Evolutionary conservation across 53 echinoderm and acorn worm species (phyloP).

Genomic region (Antedon mediterranea): DNA sequence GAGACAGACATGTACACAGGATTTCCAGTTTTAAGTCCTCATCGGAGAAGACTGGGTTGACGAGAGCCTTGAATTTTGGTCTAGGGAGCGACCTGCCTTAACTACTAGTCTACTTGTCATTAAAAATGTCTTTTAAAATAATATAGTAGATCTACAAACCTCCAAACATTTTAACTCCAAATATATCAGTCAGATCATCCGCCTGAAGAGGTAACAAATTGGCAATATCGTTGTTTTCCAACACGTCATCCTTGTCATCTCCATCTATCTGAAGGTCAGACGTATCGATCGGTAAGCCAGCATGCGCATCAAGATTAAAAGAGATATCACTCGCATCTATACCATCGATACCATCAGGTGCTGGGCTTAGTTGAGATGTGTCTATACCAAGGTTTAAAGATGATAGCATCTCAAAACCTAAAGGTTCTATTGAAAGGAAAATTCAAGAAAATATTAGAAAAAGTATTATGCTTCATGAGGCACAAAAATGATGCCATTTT

Average conservation of each 20-base stretch:
- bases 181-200: neutral
- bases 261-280: conserved; percentile 61
- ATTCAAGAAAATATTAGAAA: neutral
- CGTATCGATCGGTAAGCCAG: conserved; percentile 28
- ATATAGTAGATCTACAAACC: too few relatives aligned
- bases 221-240: neutral
- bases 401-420: neutral
- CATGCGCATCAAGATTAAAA: conserved; percentile 23
- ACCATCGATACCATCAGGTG: conserved; percentile 38
- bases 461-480: neutral
- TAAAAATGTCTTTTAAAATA: too few relatives aligned
- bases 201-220: neutral
- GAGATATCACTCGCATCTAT: conserved; percentile 46
- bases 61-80: too few relatives aligned
- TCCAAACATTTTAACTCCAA: neutral
- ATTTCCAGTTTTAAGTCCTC: too few relatives aligned
- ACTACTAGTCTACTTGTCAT: too few relatives aligned
- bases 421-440: neutral
- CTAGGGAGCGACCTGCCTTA: too few relatives aligned
- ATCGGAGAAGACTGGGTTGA: too few relatives aligned
- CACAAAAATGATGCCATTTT: too few relatives aligned
- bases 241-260: conserved; percentile 30
- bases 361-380: conserved; percentile 39
- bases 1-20: too few relatives aligned
- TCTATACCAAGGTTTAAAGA: conserved; percentile 22